These are phyloP conservation scores for Cheilinus undulatus DNA, from an alignment of 2,113 vertebrate genomes.

Conservation along the genomic window DNA sequence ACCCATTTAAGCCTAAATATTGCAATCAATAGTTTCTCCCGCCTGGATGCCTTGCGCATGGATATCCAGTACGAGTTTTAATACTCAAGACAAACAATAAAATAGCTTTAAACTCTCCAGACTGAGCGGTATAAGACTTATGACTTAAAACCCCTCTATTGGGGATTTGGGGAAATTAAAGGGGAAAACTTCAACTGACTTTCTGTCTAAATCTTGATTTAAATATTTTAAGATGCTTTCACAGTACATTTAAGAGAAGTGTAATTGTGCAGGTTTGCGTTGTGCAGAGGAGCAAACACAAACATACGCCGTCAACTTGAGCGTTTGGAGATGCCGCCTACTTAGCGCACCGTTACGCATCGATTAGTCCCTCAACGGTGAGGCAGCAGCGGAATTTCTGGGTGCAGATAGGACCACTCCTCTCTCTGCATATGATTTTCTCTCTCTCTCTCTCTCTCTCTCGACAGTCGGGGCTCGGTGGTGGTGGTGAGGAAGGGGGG, in stretches of 20 bases:
- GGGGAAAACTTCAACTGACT: slow-evolving; percentile 24
- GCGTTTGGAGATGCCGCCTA: slow-evolving; percentile 57
- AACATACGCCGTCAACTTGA: slow-evolving; percentile 41
- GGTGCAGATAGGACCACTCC: slow-evolving; percentile 80
- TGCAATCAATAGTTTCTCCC: background rate
- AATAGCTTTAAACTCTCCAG: background rate
- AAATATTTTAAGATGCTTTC: too few relatives aligned
- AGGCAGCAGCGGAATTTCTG: slow-evolving; percentile 74
- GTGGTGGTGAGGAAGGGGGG: slow-evolving; percentile 62
- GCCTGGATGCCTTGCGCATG: background rate
- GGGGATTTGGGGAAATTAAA: background rate
- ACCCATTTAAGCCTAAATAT: background rate
- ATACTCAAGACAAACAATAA: slow-evolving; percentile 14
- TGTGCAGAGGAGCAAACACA: slow-evolving; percentile 17
- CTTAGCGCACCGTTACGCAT: slow-evolving; percentile 63
- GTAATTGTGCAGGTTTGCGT: background rate
- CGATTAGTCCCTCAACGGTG: slow-evolving; percentile 56
- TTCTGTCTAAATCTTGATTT: background rate
- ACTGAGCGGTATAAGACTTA: background rate
- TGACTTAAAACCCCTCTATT: background rate
- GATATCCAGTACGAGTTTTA: background rate
- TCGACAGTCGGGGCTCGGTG: slow-evolving; percentile 66
- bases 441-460: slow-evolving; percentile 33
- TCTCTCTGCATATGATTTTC: slow-evolving; percentile 45
- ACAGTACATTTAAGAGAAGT: too few relatives aligned